Conservation (phyloP, 1,140 invertebrate genomes). For the Elymnias hypermnestra region DNA sequence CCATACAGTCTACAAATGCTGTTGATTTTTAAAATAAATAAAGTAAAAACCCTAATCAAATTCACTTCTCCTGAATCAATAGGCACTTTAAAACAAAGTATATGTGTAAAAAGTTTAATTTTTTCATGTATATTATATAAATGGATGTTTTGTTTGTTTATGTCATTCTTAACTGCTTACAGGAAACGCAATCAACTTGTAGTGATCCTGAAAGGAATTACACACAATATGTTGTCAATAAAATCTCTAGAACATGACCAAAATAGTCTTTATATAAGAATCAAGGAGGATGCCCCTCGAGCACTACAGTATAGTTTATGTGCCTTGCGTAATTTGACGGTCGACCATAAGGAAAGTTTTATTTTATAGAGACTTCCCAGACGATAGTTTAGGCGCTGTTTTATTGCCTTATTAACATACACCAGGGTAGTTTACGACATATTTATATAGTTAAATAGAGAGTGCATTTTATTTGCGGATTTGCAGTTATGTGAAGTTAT, state of each 20-base stretch:
- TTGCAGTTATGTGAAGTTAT: too few species aligned
- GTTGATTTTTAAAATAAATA: too few species aligned
- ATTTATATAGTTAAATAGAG: constrained; percentile 4
- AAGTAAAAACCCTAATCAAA: too few species aligned
- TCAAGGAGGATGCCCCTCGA: constrained; percentile 25
- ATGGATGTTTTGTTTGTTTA: too few species aligned
- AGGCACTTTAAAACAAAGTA: too few species aligned
- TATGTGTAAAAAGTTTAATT: too few species aligned
- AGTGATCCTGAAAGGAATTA: too few species aligned
- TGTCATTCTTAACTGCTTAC: too few species aligned
- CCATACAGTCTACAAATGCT: too few species aligned
- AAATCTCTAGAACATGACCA: constrained; percentile 22
- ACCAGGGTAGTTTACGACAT: constrained; percentile 6
- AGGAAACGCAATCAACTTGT: too few species aligned
- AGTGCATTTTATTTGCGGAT: neutral
- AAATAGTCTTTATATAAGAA: constrained; percentile 17
- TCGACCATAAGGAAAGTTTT: constrained; percentile 32
- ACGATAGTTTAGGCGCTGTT: constrained; percentile 27
- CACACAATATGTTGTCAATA: neutral
- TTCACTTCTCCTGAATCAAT: too few species aligned
- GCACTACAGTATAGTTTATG: constrained; percentile 31
- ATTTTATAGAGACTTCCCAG: constrained; percentile 26
- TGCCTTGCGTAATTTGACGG: constrained; percentile 30
- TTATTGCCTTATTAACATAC: constrained; percentile 30
- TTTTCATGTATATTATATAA: too few species aligned